A percentile compares a stretch with the other conserved stretches of the same genome.
Evolutionary conservation across 2,888 invertebrate genomes (phyloP).

Genomic region (Troides helena): DNA sequence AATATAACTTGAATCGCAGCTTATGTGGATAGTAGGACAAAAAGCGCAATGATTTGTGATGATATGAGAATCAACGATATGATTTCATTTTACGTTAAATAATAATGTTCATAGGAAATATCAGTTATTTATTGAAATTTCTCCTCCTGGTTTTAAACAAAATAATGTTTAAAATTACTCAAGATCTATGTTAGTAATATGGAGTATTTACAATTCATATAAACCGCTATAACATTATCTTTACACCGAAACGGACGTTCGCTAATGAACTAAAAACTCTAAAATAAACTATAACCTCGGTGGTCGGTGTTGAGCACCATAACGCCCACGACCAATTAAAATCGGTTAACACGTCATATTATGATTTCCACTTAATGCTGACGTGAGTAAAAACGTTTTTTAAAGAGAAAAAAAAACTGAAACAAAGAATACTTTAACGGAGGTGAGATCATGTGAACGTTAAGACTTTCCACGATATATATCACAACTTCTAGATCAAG

Average conservation of each 20-base stretch:
- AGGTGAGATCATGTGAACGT: background rate
- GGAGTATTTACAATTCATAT: slow-evolving; percentile 14
- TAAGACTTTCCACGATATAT: background rate
- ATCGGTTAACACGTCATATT: slow-evolving; percentile 1
- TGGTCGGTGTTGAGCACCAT: background rate
- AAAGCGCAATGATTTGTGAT: too few relatives aligned
- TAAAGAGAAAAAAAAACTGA: background rate
- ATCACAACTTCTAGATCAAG: too few relatives aligned
- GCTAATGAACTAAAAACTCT: slow-evolving; percentile 11
- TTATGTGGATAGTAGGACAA: too few relatives aligned
- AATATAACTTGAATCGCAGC: too few relatives aligned
- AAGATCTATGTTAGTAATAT: slow-evolving; percentile 3
- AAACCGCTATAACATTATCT: slow-evolving; percentile 4
- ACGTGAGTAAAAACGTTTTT: background rate
- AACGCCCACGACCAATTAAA: slow-evolving; percentile 16
- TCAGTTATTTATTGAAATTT: too few relatives aligned
- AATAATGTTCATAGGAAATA: too few relatives aligned
- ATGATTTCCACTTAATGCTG: background rate
- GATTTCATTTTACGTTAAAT: too few relatives aligned
- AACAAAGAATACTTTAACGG: background rate
- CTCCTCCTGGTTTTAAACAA: background rate
- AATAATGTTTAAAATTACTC: background rate
- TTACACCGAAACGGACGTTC: slow-evolving; percentile 3
- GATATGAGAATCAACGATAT: too few relatives aligned
- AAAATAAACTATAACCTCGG: background rate